These are phyloP conservation scores for Triplophysa yarkandensis DNA, from an alignment of 2,797 vertebrate genomes.

Conservation along the genomic window DNA sequence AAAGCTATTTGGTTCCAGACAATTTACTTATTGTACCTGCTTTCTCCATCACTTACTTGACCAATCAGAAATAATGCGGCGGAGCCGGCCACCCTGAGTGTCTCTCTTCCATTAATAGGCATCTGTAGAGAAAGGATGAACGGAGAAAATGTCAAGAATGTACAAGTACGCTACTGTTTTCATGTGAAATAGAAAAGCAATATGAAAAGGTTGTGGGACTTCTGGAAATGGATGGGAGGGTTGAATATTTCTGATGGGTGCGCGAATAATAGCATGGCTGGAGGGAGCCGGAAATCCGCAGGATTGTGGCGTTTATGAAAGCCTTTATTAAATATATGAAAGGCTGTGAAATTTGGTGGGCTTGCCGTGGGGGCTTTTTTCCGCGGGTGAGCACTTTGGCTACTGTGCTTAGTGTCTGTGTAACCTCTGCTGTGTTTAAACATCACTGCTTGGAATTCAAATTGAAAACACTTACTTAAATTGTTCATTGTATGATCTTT, in stretches of 20 bases:
- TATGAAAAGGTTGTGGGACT: slow-evolving; percentile 41
- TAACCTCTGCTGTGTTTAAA: slow-evolving; percentile 33
- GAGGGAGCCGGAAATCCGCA: slow-evolving; percentile 44
- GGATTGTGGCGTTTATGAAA: slow-evolving; percentile 49
- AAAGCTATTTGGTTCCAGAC: slow-evolving; percentile 34
- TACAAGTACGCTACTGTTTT: slow-evolving; percentile 28
- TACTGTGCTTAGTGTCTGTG: slow-evolving; percentile 23
- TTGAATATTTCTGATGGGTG: slow-evolving; percentile 3
- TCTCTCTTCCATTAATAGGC: slow-evolving; percentile 45
- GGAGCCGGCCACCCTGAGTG: slow-evolving; percentile 19
- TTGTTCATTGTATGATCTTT: slow-evolving; percentile 42
- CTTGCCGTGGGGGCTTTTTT: slow-evolving; percentile 8
- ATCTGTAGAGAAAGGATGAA: slow-evolving; percentile 25
- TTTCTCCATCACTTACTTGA: slow-evolving; percentile 46
- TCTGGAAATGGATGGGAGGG: slow-evolving; percentile 45
- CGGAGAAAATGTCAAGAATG: slow-evolving; percentile 1
- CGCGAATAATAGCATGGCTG: slow-evolving; percentile 42
- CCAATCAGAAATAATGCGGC: slow-evolving; percentile 53
- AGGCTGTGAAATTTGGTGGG: slow-evolving; percentile 42
- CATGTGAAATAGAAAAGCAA: slow-evolving; percentile 17
- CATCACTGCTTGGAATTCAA: slow-evolving; percentile 19
- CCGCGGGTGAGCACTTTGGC: slow-evolving; percentile 23
- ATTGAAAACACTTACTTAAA: slow-evolving; percentile 39
- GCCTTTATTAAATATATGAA: slow-evolving; percentile 57
- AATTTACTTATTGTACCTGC: slow-evolving; percentile 46